These are phyloP conservation scores for Oscheius myriophilus DNA, from an alignment of 2,888 invertebrate genomes.

Conservation along the genomic window DNA sequence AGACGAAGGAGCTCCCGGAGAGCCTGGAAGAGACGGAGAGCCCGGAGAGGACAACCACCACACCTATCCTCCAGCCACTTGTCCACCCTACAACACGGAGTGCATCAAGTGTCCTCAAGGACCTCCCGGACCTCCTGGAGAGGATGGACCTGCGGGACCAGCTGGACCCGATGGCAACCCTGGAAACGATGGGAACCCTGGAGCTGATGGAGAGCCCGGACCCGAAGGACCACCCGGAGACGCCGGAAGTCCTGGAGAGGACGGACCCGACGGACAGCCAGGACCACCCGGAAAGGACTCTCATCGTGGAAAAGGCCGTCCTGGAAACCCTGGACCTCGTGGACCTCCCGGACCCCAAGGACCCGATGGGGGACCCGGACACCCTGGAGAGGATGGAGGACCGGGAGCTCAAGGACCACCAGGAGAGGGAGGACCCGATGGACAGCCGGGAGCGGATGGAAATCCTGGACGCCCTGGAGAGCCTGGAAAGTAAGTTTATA, in stretches of 20 bases:
- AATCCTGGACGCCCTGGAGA: too few species aligned
- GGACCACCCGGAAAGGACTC: conserved; percentile 48
- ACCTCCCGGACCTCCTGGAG: too few species aligned
- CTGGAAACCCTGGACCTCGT: conserved; percentile 46
- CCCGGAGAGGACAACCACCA: conserved; percentile 1
- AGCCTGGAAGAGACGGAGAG: conserved; percentile 37
- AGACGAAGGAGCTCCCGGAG: conserved; percentile 53
- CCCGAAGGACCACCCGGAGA: too few species aligned
- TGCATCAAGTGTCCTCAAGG: too few species aligned
- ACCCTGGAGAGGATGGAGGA: conserved; percentile 43
- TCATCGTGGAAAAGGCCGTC: conserved; percentile 52
- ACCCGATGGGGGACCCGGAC: conserved; percentile 40
- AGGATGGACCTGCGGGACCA: conserved; percentile 36
- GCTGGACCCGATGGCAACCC: conserved; percentile 50
- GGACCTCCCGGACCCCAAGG: conserved; percentile 46
- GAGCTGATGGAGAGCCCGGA: too few species aligned
- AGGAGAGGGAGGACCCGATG: too few species aligned
- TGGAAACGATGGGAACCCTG: conserved; percentile 20
- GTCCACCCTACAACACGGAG: too few species aligned
- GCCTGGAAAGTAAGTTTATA: too few species aligned
- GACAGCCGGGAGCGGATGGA: too few species aligned
- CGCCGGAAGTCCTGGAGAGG: too few species aligned
- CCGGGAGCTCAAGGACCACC: too few species aligned
- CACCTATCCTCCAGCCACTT: too few species aligned
- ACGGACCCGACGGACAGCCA: conserved; percentile 21